Conservation (phyloP, 2,113 vertebrate species). For the Albula goreensis region DNA sequence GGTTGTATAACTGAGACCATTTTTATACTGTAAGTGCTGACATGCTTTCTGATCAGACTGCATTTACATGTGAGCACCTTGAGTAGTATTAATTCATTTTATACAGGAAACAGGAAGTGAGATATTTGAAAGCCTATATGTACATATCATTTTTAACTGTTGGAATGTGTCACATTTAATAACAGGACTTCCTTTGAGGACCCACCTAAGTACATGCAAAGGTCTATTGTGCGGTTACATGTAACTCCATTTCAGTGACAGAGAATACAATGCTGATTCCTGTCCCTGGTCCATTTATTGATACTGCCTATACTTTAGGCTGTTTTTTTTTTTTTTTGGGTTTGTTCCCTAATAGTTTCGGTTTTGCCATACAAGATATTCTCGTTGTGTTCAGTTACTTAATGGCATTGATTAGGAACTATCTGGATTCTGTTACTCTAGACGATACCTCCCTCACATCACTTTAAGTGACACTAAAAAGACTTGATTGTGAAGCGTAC, state of each 20-base stretch:
- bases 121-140: slow-evolving; percentile 16
- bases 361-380: not conserved
- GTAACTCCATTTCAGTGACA: slow-evolving; percentile 11
- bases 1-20: not conserved
- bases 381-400: not conserved
- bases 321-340: not conserved
- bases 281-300: not conserved
- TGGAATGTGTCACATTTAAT: slow-evolving; percentile 15
- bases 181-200: slow-evolving; percentile 21
- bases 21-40: slow-evolving; percentile 16
- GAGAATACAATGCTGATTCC: not conserved
- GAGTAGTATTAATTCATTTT: slow-evolving; percentile 17
- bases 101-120: not conserved
- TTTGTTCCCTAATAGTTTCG: slow-evolving; percentile 12
- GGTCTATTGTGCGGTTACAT: slow-evolving; percentile 11
- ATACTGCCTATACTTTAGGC: not conserved
- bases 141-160: slow-evolving; percentile 10
- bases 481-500: slow-evolving; percentile 15
- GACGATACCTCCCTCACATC: slow-evolving; percentile 24
- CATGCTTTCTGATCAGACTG: slow-evolving; percentile 13
- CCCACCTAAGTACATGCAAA: slow-evolving; percentile 12
- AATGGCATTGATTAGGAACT: slow-evolving; percentile 3
- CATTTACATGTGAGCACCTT: slow-evolving; percentile 18
- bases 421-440: slow-evolving; percentile 10
- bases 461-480: slow-evolving; percentile 30